Percentiles rank a stretch among this genome's conserved stretches.
These are phyloP conservation scores for Dicyrtoma fusca DNA, from an alignment of 2,888 invertebrate species.

Conservation along the genomic window DNA sequence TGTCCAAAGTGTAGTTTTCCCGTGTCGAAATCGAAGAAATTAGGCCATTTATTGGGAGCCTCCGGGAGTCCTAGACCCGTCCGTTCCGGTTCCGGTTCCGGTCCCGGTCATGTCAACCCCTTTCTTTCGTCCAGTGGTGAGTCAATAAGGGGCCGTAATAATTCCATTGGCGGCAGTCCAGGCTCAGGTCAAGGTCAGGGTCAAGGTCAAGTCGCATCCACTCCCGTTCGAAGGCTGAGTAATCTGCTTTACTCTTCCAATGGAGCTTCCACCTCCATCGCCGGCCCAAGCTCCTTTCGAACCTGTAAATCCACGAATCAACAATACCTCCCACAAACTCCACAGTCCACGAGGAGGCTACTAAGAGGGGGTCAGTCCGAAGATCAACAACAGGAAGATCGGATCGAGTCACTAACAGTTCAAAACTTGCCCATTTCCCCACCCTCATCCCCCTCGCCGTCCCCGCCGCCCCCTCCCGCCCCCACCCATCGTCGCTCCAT, in stretches of 20 bases:
- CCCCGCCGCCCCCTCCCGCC: constrained; percentile 43
- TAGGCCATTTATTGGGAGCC: not conserved
- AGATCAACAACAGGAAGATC: not conserved
- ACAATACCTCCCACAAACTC: too few species aligned
- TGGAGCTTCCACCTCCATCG: too few species aligned
- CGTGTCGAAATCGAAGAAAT: constrained; percentile 26
- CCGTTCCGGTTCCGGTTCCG: not conserved
- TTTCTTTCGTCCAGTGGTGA: too few species aligned
- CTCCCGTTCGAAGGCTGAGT: too few species aligned
- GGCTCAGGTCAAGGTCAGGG: too few species aligned
- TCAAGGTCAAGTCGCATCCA: not conserved
- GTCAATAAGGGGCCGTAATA: too few species aligned
- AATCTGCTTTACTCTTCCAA: too few species aligned
- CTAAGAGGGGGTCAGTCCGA: not conserved
- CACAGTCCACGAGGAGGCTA: not conserved
- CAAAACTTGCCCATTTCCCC: not conserved
- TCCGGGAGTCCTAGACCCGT: not conserved
- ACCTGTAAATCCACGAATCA: too few species aligned
- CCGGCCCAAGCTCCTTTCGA: too few species aligned
- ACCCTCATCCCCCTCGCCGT: constrained; percentile 18
- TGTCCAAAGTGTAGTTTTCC: constrained; percentile 56
- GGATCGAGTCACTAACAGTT: not conserved
- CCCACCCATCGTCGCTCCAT: constrained; percentile 47
- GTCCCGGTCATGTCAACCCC: too few species aligned
- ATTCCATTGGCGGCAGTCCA: too few species aligned